Percentiles rank a stretch among this genome's conserved stretches.
Conservation (phyloP, 2,797 vertebrate species). For the Gambelia wislizenii region DNA sequence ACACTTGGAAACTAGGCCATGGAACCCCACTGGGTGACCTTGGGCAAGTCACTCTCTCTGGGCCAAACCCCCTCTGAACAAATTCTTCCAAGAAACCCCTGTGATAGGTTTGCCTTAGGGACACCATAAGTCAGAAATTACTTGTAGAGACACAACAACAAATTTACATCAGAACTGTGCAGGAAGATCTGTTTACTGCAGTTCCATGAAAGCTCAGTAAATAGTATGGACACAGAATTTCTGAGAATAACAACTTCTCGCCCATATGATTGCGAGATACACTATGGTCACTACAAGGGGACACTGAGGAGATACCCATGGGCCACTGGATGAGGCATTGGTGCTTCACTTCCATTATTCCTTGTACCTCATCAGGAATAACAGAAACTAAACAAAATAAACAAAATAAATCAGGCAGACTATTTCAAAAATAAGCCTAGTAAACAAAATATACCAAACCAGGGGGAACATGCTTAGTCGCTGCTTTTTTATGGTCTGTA, state of each 20-base stretch:
- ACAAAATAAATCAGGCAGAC: neutral
- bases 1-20: no score
- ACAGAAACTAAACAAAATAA: no score
- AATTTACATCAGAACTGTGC: neutral
- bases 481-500: neutral
- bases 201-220: neutral
- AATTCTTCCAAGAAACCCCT: no score
- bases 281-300: neutral
- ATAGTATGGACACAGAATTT: neutral
- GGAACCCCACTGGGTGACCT: no score
- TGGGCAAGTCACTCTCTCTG: no score
- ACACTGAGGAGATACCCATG: neutral
- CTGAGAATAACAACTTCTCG: neutral
- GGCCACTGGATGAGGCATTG: neutral
- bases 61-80: no score
- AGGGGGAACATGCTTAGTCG: neutral
- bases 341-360: neutral
- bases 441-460: neutral
- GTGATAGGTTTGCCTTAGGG: no score
- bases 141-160: no score
- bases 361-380: neutral
- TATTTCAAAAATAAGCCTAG: neutral
- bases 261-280: neutral
- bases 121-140: no score
- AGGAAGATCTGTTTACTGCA: neutral